These are phyloP conservation scores for Eulemur rufifrons DNA, from an alignment of 2,113 vertebrate species.

Conservation along the genomic window DNA sequence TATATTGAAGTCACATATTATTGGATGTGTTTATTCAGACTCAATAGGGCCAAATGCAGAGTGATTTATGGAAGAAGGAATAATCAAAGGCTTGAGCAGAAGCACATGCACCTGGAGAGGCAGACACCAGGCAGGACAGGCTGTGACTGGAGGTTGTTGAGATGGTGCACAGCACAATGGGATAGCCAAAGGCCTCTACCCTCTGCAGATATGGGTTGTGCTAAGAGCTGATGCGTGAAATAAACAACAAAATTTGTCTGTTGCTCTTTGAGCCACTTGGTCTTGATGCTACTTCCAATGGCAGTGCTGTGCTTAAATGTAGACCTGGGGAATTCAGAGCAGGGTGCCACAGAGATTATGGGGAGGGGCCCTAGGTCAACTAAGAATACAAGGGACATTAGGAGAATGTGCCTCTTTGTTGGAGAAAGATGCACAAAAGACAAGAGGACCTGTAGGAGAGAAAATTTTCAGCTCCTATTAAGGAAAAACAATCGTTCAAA, in stretches of 20 bases:
- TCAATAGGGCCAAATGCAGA: slow-evolving; percentile 42
- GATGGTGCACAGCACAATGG: rapidly evolving
- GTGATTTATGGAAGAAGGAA: slow-evolving; percentile 46
- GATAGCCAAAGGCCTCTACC: neutral
- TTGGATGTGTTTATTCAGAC: slow-evolving; percentile 62
- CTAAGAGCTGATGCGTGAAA: neutral
- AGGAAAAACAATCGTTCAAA: slow-evolving; percentile 61
- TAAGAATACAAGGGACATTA: neutral
- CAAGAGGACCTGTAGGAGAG: slow-evolving; percentile 11
- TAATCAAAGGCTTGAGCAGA: slow-evolving; percentile 27
- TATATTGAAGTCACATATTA: slow-evolving; percentile 72
- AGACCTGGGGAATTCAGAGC: neutral
- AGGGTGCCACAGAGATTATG: neutral
- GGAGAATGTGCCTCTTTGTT: neutral
- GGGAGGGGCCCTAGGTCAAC: neutral
- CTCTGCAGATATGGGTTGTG: neutral
- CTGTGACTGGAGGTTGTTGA: neutral
- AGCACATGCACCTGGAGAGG: slow-evolving; percentile 9
- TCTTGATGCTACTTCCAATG: slow-evolving; percentile 10
- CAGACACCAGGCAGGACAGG: neutral
- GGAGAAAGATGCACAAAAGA: slow-evolving; percentile 42
- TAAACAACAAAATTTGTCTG: neutral
- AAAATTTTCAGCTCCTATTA: slow-evolving; percentile 48
- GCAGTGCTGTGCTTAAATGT: neutral
- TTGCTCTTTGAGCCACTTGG: neutral